Evolutionary conservation across 2,888 invertebrate genomes (phyloP).

Genomic region (Clunio marinus): DNA sequence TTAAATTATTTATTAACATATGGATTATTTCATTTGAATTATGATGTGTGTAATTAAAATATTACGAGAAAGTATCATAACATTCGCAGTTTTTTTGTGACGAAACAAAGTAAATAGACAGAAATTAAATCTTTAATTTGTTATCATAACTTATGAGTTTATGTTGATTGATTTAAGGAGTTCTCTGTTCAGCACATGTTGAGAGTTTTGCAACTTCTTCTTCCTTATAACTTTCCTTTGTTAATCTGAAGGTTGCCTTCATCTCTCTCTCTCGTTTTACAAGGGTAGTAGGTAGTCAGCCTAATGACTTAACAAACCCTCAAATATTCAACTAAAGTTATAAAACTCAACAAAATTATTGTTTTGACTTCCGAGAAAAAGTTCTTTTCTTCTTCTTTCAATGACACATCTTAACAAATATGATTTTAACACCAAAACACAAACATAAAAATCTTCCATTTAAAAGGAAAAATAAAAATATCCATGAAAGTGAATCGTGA

Average conservation of each 20-base stretch:
- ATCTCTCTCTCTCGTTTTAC: background rate
- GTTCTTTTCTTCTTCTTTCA: background rate
- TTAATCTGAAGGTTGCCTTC: background rate
- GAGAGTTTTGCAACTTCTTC: background rate
- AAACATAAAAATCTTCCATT: background rate
- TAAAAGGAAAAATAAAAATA: background rate
- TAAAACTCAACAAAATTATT: background rate
- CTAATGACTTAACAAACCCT: background rate
- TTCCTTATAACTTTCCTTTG: background rate
- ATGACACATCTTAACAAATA: background rate
- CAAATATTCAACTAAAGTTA: too few species aligned
- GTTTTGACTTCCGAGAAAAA: conserved; percentile 22
- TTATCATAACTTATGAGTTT: background rate
- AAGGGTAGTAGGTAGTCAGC: background rate
- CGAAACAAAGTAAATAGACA: too few species aligned
- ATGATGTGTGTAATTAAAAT: conserved; percentile 23
- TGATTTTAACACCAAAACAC: background rate
- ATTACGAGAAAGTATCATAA: conserved; percentile 1
- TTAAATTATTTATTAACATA: background rate
- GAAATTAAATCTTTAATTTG: background rate
- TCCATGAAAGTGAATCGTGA: background rate
- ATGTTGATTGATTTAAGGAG: background rate
- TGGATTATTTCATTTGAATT: conserved; percentile 26
- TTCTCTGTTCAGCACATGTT: background rate
- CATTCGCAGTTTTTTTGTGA: too few species aligned